phyloP scores from a whole-genome alignment of 1,140 invertebrate genomes.

The Bilobella aurantiaca region DNA sequence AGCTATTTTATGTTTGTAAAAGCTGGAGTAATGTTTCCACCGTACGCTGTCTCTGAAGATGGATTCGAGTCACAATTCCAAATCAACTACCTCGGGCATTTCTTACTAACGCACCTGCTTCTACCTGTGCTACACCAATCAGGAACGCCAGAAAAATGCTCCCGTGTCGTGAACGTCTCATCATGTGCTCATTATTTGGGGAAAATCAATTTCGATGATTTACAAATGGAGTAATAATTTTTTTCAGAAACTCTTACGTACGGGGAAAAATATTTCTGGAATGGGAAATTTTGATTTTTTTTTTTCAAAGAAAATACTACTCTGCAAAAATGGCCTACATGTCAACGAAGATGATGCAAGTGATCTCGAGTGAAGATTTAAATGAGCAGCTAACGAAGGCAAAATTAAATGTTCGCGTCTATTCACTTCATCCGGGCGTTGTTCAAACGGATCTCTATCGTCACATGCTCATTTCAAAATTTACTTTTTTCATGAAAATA shows the following conservation, averaged over 20 bases:
- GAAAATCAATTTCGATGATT: conserved; percentile 41
- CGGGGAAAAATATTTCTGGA: no score
- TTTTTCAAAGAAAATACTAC: conserved; percentile 23
- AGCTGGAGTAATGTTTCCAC: conserved; percentile 78
- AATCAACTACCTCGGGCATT: conserved; percentile 78
- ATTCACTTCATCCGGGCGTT: conserved; percentile 76
- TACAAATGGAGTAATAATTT: conserved; percentile 13
- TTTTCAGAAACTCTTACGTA: no score
- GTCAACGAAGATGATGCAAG: conserved; percentile 77
- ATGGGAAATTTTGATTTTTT: no score
- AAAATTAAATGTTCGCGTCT: conserved; percentile 51
- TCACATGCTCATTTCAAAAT: background rate
- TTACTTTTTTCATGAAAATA: background rate
- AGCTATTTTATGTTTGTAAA: conserved; percentile 35
- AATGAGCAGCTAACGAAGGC: conserved; percentile 49
- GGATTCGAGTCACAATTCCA: conserved; percentile 72
- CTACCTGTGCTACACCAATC: conserved; percentile 50
- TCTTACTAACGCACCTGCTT: conserved; percentile 69
- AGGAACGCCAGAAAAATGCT: conserved; percentile 30
- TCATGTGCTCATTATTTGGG: conserved; percentile 65
- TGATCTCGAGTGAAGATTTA: conserved; percentile 62
- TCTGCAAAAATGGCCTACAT: conserved; percentile 52
- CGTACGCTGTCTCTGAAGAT: conserved; percentile 61
- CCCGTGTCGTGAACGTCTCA: conserved; percentile 75
- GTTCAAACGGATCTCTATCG: conserved; percentile 72